Conservation (phyloP, 2,888 invertebrate genomes). For the Nasonovia ribisnigri region DNA sequence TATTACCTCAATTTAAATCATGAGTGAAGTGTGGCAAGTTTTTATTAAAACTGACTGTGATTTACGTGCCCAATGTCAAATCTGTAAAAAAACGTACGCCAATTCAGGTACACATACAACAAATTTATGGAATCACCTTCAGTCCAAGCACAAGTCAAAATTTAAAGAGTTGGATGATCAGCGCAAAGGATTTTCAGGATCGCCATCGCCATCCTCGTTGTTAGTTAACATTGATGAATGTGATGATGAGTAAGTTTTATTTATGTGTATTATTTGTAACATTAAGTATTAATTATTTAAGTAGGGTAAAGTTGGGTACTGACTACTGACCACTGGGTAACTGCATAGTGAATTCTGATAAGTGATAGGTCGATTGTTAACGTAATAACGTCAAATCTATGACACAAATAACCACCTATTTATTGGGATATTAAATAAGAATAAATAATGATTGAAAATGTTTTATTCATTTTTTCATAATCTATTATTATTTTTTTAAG, state of each 20-base stretch:
- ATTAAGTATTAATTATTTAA: too few relatives aligned
- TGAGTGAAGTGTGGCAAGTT: slow-evolving; percentile 40
- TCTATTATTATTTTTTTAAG: too few relatives aligned
- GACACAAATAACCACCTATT: too few relatives aligned
- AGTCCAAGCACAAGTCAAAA: background rate
- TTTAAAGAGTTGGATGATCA: background rate
- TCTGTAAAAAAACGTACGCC: background rate
- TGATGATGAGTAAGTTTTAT: background rate
- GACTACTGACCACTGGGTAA: too few relatives aligned
- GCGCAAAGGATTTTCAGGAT: background rate
- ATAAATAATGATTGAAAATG: too few relatives aligned
- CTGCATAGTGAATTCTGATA: too few relatives aligned
- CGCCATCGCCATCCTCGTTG: background rate
- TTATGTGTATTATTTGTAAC: background rate
- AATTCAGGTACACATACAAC: slow-evolving; percentile 20
- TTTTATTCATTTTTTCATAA: too few relatives aligned
- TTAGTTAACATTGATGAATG: background rate
- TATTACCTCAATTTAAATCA: background rate
- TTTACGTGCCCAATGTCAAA: background rate
- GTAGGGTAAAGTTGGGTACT: too few relatives aligned
- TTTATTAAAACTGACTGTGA: slow-evolving; percentile 14
- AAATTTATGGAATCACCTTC: slow-evolving; percentile 9
- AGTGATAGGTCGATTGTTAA: too few relatives aligned
- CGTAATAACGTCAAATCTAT: too few relatives aligned
- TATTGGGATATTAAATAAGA: too few relatives aligned